Evolutionary conservation across 1,140 invertebrate species (phyloP).

Genomic region (Hestina assimilis): DNA sequence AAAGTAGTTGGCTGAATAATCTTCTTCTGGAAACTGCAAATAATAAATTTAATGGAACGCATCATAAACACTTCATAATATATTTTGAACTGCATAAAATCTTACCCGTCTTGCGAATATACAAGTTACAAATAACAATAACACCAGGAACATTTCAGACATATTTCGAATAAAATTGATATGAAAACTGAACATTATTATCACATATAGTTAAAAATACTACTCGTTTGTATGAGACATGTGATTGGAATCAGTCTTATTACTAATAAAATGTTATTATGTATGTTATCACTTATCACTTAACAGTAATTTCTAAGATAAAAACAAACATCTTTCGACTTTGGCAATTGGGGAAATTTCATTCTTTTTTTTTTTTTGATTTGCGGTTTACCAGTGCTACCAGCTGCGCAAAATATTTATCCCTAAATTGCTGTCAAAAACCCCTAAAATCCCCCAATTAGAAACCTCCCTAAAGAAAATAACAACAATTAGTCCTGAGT

Average conservation of each 20-base stretch:
- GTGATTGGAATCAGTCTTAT: constrained; percentile 6
- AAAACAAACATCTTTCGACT: too few relatives aligned
- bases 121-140: constrained; percentile 23
- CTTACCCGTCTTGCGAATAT: constrained; percentile 52
- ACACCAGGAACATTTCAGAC: constrained; percentile 11
- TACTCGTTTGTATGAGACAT: neutral
- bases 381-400: too few relatives aligned
- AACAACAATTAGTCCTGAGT: too few relatives aligned
- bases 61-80: neutral
- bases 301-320: too few relatives aligned
- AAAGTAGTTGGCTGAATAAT: constrained; percentile 44
- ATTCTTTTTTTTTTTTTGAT: too few relatives aligned
- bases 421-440: too few relatives aligned
- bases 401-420: too few relatives aligned
- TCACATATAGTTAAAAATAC: neutral
- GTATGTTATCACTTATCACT: constrained; percentile 5
- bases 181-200: constrained; percentile 2
- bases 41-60: constrained; percentile 9
- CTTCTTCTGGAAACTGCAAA: constrained; percentile 45
- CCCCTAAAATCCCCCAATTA: too few relatives aligned
- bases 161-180: constrained; percentile 8
- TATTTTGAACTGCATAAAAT: too few relatives aligned
- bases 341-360: too few relatives aligned
- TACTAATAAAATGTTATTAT: neutral
- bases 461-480: too few relatives aligned